A percentile compares a stretch with the other conserved stretches of the same genome.
Conservation (phyloP, 2,888 invertebrate genomes). For the Noctua janthina region DNA sequence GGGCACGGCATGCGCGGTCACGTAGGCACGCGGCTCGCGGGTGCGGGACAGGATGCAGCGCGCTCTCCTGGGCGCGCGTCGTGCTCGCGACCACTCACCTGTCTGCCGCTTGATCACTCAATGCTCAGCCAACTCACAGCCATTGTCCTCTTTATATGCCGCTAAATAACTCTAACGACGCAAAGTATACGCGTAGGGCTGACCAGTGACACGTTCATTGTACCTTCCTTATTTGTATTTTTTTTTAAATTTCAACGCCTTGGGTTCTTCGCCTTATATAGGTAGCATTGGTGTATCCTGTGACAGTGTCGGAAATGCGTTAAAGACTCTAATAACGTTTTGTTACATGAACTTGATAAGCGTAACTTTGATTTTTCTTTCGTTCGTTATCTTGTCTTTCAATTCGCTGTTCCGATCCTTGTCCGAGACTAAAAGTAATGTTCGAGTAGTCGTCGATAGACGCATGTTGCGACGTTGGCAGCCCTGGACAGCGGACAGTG, state of each 20-base stretch:
- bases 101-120: constrained; percentile 13
- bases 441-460: neutral
- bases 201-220: neutral
- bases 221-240: no score
- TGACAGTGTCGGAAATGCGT: neutral
- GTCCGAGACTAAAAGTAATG: no score
- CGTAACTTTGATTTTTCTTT: neutral
- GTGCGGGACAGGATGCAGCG: neutral
- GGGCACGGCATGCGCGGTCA: neutral
- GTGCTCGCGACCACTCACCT: constrained; percentile 33
- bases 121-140: constrained; percentile 17
- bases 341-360: neutral
- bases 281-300: neutral
- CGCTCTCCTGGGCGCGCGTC: constrained; percentile 7
- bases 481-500: constrained; percentile 20
- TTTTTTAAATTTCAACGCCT: neutral
- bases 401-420: neutral
- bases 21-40: neutral
- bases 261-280: neutral
- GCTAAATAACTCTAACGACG: constrained; percentile 3
- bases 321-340: neutral
- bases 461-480: neutral
- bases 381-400: neutral
- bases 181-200: constrained; percentile 27
- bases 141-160: constrained; percentile 48